These are phyloP conservation scores for Micrasema longulum DNA, from an alignment of 1,140 invertebrate genomes.

Conservation along the genomic window DNA sequence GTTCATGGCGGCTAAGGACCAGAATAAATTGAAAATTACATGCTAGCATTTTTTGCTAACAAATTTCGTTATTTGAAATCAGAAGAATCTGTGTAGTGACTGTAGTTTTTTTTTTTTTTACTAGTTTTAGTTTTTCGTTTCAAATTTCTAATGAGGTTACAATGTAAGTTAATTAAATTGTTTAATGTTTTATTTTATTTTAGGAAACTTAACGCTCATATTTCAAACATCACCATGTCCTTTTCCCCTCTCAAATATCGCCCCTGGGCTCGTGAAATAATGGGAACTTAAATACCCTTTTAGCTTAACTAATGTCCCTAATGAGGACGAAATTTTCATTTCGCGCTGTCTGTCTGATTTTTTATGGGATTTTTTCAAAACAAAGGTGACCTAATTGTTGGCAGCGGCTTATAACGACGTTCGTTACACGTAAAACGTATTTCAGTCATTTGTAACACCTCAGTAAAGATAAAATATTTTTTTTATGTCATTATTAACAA, in stretches of 20 bases:
- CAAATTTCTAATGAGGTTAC: no score
- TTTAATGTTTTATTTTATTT: no score
- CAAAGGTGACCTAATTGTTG: constrained; percentile 21
- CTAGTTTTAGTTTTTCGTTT: no score
- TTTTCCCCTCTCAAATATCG: not conserved
- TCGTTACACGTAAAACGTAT: not conserved
- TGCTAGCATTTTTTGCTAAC: no score
- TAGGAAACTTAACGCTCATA: not conserved
- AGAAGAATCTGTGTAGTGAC: no score
- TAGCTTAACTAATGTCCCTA: constrained; percentile 31
- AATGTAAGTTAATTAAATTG: no score
- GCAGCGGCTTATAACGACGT: not conserved
- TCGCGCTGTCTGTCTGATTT: constrained; percentile 18
- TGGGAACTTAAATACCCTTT: constrained; percentile 35
- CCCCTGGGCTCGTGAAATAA: constrained; percentile 4
- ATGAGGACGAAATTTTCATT: constrained; percentile 31
- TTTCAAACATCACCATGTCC: constrained; percentile 4
- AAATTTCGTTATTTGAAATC: no score
- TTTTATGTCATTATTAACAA: not conserved
- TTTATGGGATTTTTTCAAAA: constrained; percentile 26
- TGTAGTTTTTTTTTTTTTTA: no score
- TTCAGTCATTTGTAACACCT: no score
- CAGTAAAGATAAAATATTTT: not conserved
- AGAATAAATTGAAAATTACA: no score
- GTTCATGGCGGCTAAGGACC: no score